phyloP scores from a whole-genome alignment of 2,888 invertebrate species.

The Arrhopalites spinosus region DNA sequence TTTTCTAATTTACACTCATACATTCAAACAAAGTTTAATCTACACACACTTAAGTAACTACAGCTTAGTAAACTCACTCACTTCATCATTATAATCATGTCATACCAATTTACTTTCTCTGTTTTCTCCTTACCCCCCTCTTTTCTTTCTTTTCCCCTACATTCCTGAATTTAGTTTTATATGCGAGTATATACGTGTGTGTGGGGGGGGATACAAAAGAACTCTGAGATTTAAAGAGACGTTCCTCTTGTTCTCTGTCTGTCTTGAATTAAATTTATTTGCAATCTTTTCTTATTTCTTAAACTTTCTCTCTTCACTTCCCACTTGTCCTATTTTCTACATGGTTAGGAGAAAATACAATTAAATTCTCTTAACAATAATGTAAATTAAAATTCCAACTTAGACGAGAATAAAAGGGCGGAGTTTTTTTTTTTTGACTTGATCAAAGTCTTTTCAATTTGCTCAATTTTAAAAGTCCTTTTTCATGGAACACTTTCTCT shows the following conservation, averaged over 20 bases:
- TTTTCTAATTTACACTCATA: conserved; percentile 34
- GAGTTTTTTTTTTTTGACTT: too few species aligned
- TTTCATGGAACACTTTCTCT: too few species aligned
- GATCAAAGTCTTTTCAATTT: too few species aligned
- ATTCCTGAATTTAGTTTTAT: too few species aligned
- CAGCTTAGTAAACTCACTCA: conserved; percentile 21
- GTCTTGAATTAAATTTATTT: not conserved
- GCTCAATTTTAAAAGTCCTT: too few species aligned
- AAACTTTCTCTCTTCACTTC: not conserved
- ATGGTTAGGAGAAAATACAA: not conserved
- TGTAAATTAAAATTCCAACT: too few species aligned
- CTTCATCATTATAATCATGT: conserved; percentile 37
- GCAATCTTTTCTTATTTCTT: not conserved
- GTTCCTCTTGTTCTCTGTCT: not conserved
- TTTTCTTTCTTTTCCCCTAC: too few species aligned
- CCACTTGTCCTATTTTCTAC: not conserved
- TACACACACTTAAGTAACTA: conserved; percentile 32
- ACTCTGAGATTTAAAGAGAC: conserved; percentile 14
- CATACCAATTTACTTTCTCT: conserved; percentile 22
- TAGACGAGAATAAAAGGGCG: too few species aligned
- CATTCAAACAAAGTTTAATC: conserved; percentile 34
- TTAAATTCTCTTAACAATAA: not conserved
- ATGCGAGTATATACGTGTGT: too few species aligned
- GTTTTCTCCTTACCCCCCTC: not conserved
- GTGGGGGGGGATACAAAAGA: not conserved